A percentile compares a stretch with the other conserved stretches of the same genome.
These are phyloP conservation scores for Spermophilus dauricus DNA, from an alignment of 2,113 vertebrate species.

Conservation along the genomic window DNA sequence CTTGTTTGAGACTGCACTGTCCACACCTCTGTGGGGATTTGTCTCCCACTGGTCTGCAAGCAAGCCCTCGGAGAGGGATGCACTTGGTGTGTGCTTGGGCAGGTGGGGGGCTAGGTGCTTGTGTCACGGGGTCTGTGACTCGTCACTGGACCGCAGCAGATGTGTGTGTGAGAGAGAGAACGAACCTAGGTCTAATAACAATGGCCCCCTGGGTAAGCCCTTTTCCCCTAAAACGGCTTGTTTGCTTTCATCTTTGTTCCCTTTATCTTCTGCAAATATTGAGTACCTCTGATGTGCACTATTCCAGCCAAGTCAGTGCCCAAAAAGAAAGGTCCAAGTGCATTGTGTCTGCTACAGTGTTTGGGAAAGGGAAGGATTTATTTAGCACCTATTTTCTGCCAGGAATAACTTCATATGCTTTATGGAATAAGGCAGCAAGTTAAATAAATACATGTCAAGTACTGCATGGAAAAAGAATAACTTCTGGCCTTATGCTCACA, in stretches of 20 bases:
- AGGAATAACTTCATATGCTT: neutral
- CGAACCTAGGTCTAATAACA: neutral
- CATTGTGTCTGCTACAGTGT: neutral
- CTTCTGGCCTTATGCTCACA: neutral
- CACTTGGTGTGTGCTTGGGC: neutral
- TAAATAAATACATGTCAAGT: constrained; percentile 6
- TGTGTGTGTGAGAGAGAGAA: too few species aligned
- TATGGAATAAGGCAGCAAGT: neutral
- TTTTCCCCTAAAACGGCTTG: neutral
- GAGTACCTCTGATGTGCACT: neutral
- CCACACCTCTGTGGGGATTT: neutral
- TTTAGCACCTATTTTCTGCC: constrained; percentile 8
- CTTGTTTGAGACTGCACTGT: neutral
- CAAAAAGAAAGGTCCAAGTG: neutral
- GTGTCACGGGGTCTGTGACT: fast-evolving
- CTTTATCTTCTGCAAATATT: neutral
- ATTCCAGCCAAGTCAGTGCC: neutral
- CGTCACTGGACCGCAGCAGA: neutral
- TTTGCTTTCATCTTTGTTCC: neutral
- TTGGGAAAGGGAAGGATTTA: neutral
- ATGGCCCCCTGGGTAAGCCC: neutral
- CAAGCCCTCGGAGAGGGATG: fast-evolving
- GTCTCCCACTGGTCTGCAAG: neutral
- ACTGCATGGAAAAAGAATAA: neutral
- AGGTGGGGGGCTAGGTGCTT: neutral